Evolutionary conservation across 2,888 invertebrate genomes (phyloP).

Genomic region (Celastrina argiolus): DNA sequence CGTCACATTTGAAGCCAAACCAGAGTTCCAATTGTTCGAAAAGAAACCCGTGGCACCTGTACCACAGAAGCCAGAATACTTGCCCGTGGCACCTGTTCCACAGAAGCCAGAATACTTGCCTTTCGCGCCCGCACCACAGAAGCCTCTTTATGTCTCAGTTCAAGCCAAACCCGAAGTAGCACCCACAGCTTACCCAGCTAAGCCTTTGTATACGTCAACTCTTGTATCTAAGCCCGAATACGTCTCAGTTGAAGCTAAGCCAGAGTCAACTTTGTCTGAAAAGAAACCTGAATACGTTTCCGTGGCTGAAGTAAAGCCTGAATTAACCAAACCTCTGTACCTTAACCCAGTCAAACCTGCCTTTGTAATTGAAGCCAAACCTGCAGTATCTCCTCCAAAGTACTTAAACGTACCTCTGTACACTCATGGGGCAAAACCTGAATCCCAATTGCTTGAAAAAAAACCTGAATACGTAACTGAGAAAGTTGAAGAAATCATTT

Average conservation of each 20-base stretch:
- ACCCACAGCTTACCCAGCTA: background rate
- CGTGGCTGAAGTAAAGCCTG: background rate
- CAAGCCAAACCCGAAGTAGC: background rate
- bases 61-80: background rate
- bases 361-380: background rate
- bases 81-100: background rate
- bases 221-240: background rate
- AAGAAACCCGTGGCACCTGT: background rate
- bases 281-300: slow-evolving; percentile 9
- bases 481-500: background rate
- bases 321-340: slow-evolving; percentile 2
- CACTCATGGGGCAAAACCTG: background rate
- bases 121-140: background rate
- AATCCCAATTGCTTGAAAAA: slow-evolving; percentile 6
- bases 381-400: background rate
- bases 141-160: background rate
- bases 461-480: background rate
- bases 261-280: background rate
- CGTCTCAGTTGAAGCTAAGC: background rate
- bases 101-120: background rate
- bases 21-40: background rate
- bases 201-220: background rate
- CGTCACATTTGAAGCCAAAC: background rate
- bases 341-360: background rate
- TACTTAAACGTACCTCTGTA: background rate